Base-by-base conservation (phyloP, 2,113 vertebrate genomes). In the Turnix velox region DNA sequence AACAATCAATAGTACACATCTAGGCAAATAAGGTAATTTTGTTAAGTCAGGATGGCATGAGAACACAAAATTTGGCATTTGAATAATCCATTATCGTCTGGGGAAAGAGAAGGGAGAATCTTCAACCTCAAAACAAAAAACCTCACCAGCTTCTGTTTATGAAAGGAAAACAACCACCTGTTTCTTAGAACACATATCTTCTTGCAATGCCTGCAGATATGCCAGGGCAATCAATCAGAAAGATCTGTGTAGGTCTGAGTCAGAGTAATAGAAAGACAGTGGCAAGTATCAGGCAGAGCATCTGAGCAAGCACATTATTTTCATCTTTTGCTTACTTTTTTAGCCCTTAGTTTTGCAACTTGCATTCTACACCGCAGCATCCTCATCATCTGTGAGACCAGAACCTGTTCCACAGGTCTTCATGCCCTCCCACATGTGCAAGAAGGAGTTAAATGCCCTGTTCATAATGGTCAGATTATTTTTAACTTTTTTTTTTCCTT, bases 21-120 rank as follows among this genome's bases (percentile, higher is more conserved):
- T 68, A 85, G 74, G 84, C 77, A 95, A 93, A 93, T 73, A 84
- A 87, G n/a, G 43, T 35, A 24, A 57, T 72, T 89, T 67, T 93
- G 81, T 69, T 68, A 81, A 81, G 39, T 73, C 27, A 87, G 66
- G 84, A 93, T 68, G 13, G 16, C 58, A 73, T 82, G 81, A 89
- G 88, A 88, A 95, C 9, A 15, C 37, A 58, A 79, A 89, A 82
- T 37, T 37, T 40, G 78, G 35, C 49, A 76, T 86, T 94, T 92
- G 82, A 52, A 54, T 37, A 43, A 76, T 82, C 74, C 91, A 39
- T 87, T 73, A 66, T 72, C 45, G 55, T 73, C 71, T 93, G 84
- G 71, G 58, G 87, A 91, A 95, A 89, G 35, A 80, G 49, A 37
- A 91, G 39, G 30, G 62, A 93, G 66, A 89, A 54, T 82, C 39